phyloP scores from a whole-genome alignment of 2,888 invertebrate genomes.

The Blastobasis lacticolella region DNA sequence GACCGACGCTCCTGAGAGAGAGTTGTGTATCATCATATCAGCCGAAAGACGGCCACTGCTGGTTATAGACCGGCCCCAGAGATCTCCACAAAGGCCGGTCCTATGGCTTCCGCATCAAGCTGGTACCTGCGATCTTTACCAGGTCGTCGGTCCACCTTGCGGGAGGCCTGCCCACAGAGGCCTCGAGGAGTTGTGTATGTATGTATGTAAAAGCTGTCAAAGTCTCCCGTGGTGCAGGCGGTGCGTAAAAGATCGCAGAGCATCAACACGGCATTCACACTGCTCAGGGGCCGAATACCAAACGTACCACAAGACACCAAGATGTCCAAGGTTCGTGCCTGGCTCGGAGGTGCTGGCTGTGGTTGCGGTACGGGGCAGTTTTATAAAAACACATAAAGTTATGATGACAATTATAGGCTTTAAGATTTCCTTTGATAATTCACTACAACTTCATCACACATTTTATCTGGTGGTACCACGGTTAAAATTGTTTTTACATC shows the following conservation, averaged over 20 bases:
- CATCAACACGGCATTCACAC: slow-evolving; percentile 95
- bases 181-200: too few relatives aligned
- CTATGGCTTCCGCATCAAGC: too few relatives aligned
- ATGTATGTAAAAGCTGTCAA: too few relatives aligned
- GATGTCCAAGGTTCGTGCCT: slow-evolving; percentile 85
- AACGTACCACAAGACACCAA: slow-evolving; percentile 97
- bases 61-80: too few relatives aligned
- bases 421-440: background rate
- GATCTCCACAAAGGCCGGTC: too few relatives aligned
- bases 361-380: background rate
- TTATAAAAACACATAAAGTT: background rate
- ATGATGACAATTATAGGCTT: background rate
- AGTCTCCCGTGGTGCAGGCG: slow-evolving; percentile 48
- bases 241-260: slow-evolving; percentile 84
- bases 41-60: too few relatives aligned
- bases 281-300: slow-evolving; percentile 93
- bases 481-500: background rate
- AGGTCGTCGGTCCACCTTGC: too few relatives aligned
- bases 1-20: slow-evolving; percentile 2
- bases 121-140: too few relatives aligned
- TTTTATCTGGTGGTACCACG: background rate
- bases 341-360: slow-evolving; percentile 32
- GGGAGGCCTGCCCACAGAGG: too few relatives aligned
- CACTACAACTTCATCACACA: background rate
- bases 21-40: too few relatives aligned